A percentile compares a stretch with the other conserved stretches of the same genome.
These are phyloP conservation scores for Poeciliopsis presidionis DNA, from an alignment of 2,797 vertebrate species.

Conservation along the genomic window DNA sequence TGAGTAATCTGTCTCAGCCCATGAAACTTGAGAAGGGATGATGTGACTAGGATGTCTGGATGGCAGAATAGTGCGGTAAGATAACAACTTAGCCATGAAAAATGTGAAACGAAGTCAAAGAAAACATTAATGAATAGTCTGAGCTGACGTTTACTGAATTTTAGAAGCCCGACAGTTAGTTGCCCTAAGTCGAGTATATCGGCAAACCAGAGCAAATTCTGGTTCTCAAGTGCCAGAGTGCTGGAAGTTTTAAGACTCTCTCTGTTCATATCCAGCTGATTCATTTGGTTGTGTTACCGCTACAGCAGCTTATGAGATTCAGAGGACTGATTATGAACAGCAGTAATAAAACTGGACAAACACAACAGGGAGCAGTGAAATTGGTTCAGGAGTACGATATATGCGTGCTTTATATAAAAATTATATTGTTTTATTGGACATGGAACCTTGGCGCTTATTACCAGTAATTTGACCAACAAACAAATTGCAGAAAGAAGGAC, in stretches of 20 bases:
- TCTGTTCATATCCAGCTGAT: not conserved
- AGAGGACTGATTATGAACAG: not conserved
- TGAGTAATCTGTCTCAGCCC: not conserved
- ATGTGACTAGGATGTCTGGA: not conserved
- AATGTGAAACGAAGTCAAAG: not conserved
- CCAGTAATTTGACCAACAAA: not conserved
- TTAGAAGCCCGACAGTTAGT: not conserved
- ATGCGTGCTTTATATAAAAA: not conserved
- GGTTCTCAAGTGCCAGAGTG: not conserved
- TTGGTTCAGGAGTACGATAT: not conserved
- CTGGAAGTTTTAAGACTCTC: not conserved
- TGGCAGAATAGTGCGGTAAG: not conserved
- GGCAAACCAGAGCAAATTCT: not conserved
- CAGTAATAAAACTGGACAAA: not conserved
- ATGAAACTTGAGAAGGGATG: not conserved
- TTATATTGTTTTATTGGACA: not conserved
- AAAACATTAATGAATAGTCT: not conserved
- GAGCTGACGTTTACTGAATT: not conserved
- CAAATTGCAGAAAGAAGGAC: not conserved
- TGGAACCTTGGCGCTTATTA: not conserved
- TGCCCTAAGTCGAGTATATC: not conserved
- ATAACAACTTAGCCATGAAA: not conserved
- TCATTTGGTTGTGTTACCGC: not conserved
- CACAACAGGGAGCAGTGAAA: not conserved
- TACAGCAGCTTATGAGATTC: not conserved